Conservation (phyloP, 1,140 invertebrate species). For the Hyposmocoma kahamanoa region DNA sequence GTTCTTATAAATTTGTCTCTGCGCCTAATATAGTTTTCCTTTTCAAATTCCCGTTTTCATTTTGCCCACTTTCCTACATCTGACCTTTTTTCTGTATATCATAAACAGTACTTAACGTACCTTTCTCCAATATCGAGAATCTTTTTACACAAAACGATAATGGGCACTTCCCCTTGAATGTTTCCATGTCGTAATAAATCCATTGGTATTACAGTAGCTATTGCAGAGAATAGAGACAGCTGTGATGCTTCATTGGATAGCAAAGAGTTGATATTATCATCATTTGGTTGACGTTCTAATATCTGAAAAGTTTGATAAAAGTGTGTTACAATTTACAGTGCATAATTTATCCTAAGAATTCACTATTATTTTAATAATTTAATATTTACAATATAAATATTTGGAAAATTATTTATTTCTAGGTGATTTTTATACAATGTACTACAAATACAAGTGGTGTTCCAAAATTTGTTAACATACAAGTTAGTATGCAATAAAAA, state of each 20-base stretch:
- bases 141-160: conserved; percentile 27
- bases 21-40: too few relatives aligned
- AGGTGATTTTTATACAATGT: background rate
- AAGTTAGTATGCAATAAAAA: too few relatives aligned
- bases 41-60: too few relatives aligned
- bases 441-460: background rate
- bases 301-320: conserved; percentile 23
- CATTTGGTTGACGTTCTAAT: conserved; percentile 7
- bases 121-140: conserved; percentile 44
- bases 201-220: conserved; percentile 31
- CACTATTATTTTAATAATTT: too few relatives aligned
- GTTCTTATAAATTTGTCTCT: too few relatives aligned
- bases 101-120: conserved; percentile 15
- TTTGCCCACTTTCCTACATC: too few relatives aligned
- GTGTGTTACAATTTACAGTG: too few relatives aligned
- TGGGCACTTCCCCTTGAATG: conserved; percentile 13
- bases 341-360: too few relatives aligned
- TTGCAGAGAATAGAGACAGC: conserved; percentile 38
- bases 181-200: conserved; percentile 14
- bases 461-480: too few relatives aligned
- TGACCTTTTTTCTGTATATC: too few relatives aligned
- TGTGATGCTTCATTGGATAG: conserved; percentile 27
- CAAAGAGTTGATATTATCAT: conserved; percentile 14
- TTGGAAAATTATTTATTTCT: too few relatives aligned
- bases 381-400: too few relatives aligned